A percentile compares a stretch with the other conserved stretches of the same genome.
Evolutionary conservation across 2,113 vertebrate genomes (phyloP).

Genomic region (Zosterops borbonicus): DNA sequence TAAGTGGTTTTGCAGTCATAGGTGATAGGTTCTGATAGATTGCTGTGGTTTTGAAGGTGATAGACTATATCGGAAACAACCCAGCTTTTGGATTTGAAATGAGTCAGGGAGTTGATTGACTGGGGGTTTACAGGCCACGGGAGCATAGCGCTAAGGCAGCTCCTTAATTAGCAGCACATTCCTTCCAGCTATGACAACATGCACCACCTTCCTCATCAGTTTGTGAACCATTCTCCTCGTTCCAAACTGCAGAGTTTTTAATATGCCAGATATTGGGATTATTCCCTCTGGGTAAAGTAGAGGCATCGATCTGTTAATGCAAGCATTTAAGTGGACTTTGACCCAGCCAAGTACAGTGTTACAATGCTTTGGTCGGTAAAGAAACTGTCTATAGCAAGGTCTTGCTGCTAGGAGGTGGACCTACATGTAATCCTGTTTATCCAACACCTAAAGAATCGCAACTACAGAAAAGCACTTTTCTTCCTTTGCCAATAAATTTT

Average conservation of each 20-base stretch:
- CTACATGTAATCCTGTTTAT: not conserved
- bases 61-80: not conserved
- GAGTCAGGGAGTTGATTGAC: not conserved
- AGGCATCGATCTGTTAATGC: not conserved
- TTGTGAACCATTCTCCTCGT: not conserved
- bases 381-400: not conserved
- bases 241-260: not conserved
- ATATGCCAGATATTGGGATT: not conserved
- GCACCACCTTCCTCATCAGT: not conserved
- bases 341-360: not conserved
- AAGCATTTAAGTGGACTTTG: not conserved
- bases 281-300: not conserved
- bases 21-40: not conserved
- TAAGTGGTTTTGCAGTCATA: not conserved
- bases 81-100: not conserved
- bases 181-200: not conserved
- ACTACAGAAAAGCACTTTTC: not conserved
- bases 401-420: not conserved
- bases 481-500: not conserved
- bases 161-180: not conserved
- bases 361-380: not conserved
- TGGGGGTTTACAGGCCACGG: not conserved
- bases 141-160: not conserved
- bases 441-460: not conserved
- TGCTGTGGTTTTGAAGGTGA: not conserved